A percentile compares a stretch with the other conserved stretches of the same genome.
Evolutionary conservation across 1,140 invertebrate species (phyloP).

Genomic region (Drosophila tani): DNA sequence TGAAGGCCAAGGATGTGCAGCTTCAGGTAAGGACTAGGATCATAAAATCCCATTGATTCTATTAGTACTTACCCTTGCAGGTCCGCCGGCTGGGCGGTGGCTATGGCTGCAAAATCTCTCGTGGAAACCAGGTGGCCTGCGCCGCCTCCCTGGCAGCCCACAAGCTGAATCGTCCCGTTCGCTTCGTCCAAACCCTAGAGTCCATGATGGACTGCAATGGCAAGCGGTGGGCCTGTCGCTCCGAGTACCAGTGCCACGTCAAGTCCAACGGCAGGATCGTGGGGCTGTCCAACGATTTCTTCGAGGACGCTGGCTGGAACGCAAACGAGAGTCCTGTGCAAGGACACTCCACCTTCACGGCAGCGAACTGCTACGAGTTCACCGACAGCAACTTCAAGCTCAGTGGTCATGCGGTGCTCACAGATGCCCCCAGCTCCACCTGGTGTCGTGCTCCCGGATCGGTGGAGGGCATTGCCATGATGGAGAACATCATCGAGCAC

Average conservation of each 20-base stretch:
- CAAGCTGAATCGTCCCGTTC: slow-evolving; percentile 87
- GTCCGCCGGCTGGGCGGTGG: slow-evolving; percentile 89
- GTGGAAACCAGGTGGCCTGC: slow-evolving; percentile 86
- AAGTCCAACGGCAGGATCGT: slow-evolving; percentile 89
- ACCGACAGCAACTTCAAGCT: slow-evolving; percentile 86
- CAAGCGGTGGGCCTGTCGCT: slow-evolving; percentile 86
- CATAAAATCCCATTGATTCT: neutral
- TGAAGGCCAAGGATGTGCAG: slow-evolving; percentile 86
- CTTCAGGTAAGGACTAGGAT: slow-evolving; percentile 85
- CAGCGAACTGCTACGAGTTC: slow-evolving; percentile 87
- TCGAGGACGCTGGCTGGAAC: slow-evolving; percentile 88
- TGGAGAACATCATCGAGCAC: slow-evolving; percentile 93
- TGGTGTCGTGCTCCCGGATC: slow-evolving; percentile 88
- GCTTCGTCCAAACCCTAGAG: slow-evolving; percentile 88
- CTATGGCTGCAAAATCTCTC: slow-evolving; percentile 89
- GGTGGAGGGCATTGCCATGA: slow-evolving; percentile 88
- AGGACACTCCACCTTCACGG: slow-evolving; percentile 81
- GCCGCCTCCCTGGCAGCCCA: slow-evolving; percentile 88
- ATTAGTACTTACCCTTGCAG: neutral
- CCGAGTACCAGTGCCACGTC: slow-evolving; percentile 87
- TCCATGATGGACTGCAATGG: slow-evolving; percentile 89
- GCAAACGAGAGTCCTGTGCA: slow-evolving; percentile 87
- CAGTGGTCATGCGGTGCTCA: slow-evolving; percentile 86
- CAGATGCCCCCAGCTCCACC: slow-evolving; percentile 88
- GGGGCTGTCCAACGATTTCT: slow-evolving; percentile 87